Conservation (phyloP, 2,113 vertebrate genomes). For the Apaloderma vittatum region DNA sequence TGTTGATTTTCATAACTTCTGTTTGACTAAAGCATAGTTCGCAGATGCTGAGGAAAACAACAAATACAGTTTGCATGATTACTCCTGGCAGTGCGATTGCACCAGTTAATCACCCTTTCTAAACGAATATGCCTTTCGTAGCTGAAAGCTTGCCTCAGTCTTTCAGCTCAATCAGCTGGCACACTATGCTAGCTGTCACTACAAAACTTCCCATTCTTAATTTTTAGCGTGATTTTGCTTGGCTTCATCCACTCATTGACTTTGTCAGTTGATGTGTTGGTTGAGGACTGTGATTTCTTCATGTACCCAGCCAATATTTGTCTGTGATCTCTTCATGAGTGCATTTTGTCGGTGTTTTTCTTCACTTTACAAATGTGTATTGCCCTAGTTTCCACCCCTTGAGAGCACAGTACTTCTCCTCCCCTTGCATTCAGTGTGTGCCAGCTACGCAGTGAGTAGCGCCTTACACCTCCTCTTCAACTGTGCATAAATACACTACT, state of each 20-base stretch:
- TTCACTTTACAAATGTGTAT: background rate
- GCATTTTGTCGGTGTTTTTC: background rate
- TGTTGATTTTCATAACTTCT: background rate
- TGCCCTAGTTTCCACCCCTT: background rate
- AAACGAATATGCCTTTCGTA: rapidly evolving
- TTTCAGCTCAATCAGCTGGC: background rate
- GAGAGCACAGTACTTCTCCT: background rate
- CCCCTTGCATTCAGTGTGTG: background rate
- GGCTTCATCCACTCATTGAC: background rate
- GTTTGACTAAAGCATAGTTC: rapidly evolving
- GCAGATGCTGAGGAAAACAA: background rate
- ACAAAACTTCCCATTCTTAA: background rate
- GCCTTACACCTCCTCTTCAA: background rate
- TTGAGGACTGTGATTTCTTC: background rate
- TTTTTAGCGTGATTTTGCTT: background rate
- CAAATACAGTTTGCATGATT: background rate
- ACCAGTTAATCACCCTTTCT: background rate
- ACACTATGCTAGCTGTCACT: background rate
- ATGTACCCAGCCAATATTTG: background rate
- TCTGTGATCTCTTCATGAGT: background rate
- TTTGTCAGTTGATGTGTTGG: background rate
- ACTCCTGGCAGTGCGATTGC: background rate
- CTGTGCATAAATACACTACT: background rate
- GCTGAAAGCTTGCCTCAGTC: background rate
- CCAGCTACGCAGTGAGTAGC: background rate